These are phyloP conservation scores for Chrysochloris asiatica DNA, from an alignment of 2,113 vertebrate species.

Conservation along the genomic window DNA sequence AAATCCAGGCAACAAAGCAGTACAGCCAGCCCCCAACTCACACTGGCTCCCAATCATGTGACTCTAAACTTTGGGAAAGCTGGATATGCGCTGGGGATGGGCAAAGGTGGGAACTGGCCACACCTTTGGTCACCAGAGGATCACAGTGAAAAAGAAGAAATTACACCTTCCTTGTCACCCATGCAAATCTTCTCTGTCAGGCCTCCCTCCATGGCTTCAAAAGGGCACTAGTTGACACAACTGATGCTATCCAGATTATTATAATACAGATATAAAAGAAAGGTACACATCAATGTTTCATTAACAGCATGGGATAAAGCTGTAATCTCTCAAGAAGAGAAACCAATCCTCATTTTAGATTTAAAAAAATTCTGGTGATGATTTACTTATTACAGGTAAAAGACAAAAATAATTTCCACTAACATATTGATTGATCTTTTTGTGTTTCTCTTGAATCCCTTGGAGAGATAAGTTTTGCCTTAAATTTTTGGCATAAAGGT, in stretches of 20 bases:
- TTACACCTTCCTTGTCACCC: no score
- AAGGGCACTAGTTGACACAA: not conserved
- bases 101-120: no score
- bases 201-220: not conserved
- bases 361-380: not conserved
- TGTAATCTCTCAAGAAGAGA: not conserved
- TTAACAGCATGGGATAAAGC: not conserved
- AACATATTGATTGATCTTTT: not conserved
- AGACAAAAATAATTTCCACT: not conserved
- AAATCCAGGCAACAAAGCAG: no score
- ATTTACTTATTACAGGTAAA: not conserved
- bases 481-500: not conserved
- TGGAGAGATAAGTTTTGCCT: not conserved
- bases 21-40: no score
- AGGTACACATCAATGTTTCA: not conserved
- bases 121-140: no score
- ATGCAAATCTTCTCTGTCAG: not conserved
- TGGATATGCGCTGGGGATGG: no score
- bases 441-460: conserved; percentile 21
- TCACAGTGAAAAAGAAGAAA: no score
- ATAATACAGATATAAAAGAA: not conserved
- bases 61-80: no score
- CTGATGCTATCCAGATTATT: not conserved
- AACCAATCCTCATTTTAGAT: not conserved
- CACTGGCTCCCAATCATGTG: no score